These are phyloP conservation scores for Anneissia japonica DNA, from an alignment of 35 echinoderm and acorn worm species.

Conservation along the genomic window DNA sequence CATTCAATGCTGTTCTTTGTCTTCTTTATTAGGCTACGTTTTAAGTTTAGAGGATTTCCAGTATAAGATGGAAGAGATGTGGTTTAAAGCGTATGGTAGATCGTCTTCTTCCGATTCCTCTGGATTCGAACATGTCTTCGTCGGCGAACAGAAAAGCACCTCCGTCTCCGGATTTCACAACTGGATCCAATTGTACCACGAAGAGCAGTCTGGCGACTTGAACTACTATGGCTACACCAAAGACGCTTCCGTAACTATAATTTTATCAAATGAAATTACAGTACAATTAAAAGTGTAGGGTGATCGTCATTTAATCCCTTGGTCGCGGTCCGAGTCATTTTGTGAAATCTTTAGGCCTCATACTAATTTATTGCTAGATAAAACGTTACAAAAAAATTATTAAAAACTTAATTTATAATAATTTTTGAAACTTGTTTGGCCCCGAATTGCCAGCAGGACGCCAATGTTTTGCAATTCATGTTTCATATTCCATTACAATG, in stretches of 20 bases:
- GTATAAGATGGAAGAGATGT: constrained; percentile 33
- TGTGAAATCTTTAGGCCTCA: too few relatives aligned
- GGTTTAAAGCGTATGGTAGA: constrained; percentile 52
- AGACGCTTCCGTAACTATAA: constrained; percentile 22
- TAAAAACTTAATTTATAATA: too few relatives aligned
- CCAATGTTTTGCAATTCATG: too few relatives aligned
- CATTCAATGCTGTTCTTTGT: too few relatives aligned
- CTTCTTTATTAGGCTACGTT: constrained; percentile 33
- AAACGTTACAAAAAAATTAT: too few relatives aligned
- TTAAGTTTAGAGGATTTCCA: constrained; percentile 3
- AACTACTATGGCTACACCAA: constrained; percentile 71
- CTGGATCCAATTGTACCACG: constrained; percentile 69
- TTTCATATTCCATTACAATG: too few relatives aligned
- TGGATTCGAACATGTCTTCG: constrained; percentile 82
- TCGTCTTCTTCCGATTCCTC: constrained; percentile 37
- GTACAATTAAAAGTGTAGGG: too few relatives aligned
- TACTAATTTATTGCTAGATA: too few relatives aligned
- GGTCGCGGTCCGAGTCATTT: too few relatives aligned
- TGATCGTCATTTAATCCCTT: too few relatives aligned
- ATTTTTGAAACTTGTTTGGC: too few relatives aligned
- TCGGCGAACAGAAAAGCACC: constrained; percentile 63
- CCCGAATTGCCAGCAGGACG: too few relatives aligned
- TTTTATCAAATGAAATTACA: neutral
- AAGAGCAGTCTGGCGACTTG: constrained; percentile 51
- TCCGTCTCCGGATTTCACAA: constrained; percentile 77